A percentile compares a stretch with the other conserved stretches of the same genome.
Conservation (phyloP, 2,113 vertebrate genomes). For the Tenebrosternarchus preto region DNA sequence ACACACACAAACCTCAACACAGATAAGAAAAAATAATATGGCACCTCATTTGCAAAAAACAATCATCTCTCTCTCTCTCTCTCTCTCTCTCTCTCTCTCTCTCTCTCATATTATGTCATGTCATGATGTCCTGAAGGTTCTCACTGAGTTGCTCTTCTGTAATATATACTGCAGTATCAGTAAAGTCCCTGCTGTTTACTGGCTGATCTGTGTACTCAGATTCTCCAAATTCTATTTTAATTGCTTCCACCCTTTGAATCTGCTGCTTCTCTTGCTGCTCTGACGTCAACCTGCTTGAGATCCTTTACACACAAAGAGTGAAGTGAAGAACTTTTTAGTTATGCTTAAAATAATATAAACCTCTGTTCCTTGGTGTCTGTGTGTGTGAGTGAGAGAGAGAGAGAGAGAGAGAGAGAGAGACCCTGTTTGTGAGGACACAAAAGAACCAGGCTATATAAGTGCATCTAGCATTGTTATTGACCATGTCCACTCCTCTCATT, state of each 20-base stretch:
- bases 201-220: neutral
- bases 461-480: neutral
- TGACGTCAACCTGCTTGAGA: neutral
- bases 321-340: neutral
- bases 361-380: neutral
- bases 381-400: neutral
- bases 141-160: neutral
- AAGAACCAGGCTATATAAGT: neutral
- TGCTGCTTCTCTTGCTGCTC: neutral
- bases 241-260: neutral
- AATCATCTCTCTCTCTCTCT: neutral
- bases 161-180: neutral
- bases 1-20: neutral
- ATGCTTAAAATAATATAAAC: neutral
- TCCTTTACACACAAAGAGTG: neutral
- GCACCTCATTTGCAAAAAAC: too few species aligned
- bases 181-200: neutral
- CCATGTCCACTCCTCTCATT: neutral
- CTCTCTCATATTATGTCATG: neutral
- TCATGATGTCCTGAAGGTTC: neutral
- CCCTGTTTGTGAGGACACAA: too few species aligned
- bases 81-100: neutral
- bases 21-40: too few species aligned
- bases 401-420: neutral
- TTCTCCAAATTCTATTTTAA: conserved; percentile 7